Base-by-base conservation (phyloP, 2,888 invertebrate species). In the Xylocampa areola region DNA sequence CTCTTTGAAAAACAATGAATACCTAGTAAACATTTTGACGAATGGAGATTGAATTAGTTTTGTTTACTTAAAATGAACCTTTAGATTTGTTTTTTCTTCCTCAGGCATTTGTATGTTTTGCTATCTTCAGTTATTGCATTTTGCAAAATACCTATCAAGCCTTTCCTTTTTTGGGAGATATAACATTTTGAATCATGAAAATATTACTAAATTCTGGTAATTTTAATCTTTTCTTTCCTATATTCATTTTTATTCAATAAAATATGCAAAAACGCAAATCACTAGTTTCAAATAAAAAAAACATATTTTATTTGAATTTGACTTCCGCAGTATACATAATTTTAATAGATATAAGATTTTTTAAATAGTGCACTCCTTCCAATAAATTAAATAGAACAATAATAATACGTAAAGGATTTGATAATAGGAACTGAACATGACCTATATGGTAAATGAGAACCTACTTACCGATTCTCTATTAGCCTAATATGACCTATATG, bases 1-100 rank as follows among this genome's bases (percentile, higher is more conserved):
- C 2, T n/a, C 19, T 1, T 35, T 19, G 11, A 29, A 25, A 33
- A 17, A 45, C 33, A 54, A 53, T 40, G 62, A 19, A 27, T 52
- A 33, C n/a, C 1, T 27, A 27, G 2, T 8, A 7, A 8, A 6
- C 3, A 4, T 16, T 10, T 16, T 33, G 17, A 33, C 17, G 10
- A 0, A 17, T 4, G 1, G 8, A 33, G 8, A 14, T 1, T 10
- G 4, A 16, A 16, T 33, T 4, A 33, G 10, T 6, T 8, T 16
- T 32, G 5, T 32, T 23, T 21, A 10, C 8, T 17, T 52, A 6
- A 13, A 52, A 30, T 21, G 0, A 40, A 14, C 11, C 32, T 7
- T n/a, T 36, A 4, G n/a, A 27, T 33, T 16, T 40, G 11, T 17
- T 36, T 41, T 17, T 36, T 41, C 25, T 39, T 21, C 14, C 11